phyloP scores from a whole-genome alignment of 2,113 vertebrate species.

The Ancistrus triradiatus region DNA sequence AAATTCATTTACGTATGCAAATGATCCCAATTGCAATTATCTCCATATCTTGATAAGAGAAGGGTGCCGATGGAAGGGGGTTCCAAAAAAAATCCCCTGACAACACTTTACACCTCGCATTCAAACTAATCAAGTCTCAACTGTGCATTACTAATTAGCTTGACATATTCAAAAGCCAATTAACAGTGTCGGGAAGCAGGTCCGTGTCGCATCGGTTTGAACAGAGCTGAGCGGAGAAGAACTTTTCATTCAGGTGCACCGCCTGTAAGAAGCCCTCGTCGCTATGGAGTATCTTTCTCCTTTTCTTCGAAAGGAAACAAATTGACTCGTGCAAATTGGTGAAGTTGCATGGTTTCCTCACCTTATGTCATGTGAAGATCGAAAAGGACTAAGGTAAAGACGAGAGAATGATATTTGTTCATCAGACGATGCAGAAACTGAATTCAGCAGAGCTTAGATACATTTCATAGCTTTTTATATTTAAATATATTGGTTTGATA shows the following conservation, averaged over 20 bases:
- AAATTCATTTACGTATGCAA: slow-evolving; percentile 66
- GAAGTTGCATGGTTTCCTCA: slow-evolving; percentile 54
- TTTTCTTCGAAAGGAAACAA: slow-evolving; percentile 52
- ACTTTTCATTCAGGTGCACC: slow-evolving; percentile 49
- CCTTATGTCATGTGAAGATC: slow-evolving; percentile 54
- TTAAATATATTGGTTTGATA: too few relatives aligned
- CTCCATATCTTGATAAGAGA: slow-evolving; percentile 59
- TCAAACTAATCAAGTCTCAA: slow-evolving; percentile 59
- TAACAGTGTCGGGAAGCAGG: slow-evolving; percentile 54
- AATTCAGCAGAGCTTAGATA: too few relatives aligned
- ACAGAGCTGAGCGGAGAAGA: slow-evolving; percentile 40
- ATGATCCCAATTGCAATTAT: slow-evolving; percentile 66
- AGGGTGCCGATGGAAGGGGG: slow-evolving; percentile 39
- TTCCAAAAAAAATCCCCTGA: slow-evolving; percentile 47
- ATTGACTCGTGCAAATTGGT: slow-evolving; percentile 60
- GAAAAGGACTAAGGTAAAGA: background rate
- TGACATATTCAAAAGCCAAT: slow-evolving; percentile 60
- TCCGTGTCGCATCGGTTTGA: slow-evolving; percentile 35
- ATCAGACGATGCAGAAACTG: slow-evolving; percentile 1
- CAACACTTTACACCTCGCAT: slow-evolving; percentile 52
- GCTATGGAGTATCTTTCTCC: slow-evolving; percentile 11
- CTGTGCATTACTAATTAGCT: slow-evolving; percentile 63
- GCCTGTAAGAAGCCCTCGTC: slow-evolving; percentile 23
- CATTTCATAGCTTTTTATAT: too few relatives aligned
- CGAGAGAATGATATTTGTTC: slow-evolving; percentile 31